Evolutionary conservation across 2,797 vertebrate genomes (phyloP).

Genomic region (Tokudaia tokunoshimensis): DNA sequence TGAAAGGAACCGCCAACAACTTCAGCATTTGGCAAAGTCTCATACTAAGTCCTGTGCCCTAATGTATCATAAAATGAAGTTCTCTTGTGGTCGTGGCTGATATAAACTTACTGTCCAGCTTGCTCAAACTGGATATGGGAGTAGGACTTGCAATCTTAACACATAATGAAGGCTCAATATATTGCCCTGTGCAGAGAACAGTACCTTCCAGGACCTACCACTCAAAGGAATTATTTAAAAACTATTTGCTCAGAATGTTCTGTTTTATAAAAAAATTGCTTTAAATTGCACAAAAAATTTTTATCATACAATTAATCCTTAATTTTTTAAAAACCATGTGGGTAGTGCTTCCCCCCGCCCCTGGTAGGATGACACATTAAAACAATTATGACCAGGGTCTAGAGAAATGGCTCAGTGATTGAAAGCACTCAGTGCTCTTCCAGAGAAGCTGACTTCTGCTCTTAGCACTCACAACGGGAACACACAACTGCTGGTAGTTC

Average conservation of each 20-base stretch:
- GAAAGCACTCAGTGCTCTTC: not conserved
- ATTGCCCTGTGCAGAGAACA: not conserved
- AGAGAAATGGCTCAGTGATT: not conserved
- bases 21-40: not conserved
- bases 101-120: not conserved
- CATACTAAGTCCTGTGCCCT: not conserved
- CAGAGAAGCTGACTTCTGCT: not conserved
- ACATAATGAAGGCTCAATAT: not conserved
- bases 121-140: not conserved
- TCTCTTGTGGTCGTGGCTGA: not conserved
- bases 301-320: conserved; percentile 11
- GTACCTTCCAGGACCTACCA: not conserved
- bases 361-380: not conserved
- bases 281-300: conserved; percentile 28
- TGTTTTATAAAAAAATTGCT: conserved; percentile 44
- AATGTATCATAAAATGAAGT: not conserved
- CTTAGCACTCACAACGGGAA: not conserved
- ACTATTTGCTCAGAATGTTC: conserved; percentile 33
- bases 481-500: not conserved
- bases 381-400: not conserved
- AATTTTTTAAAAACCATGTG: not conserved
- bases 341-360: conserved; percentile 32
- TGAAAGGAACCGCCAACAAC: not conserved
- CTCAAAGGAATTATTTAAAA: conserved; percentile 19
- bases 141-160: conserved; percentile 15